A percentile compares a stretch with the other conserved stretches of the same genome.
These are phyloP conservation scores for Pseudonaja textilis DNA, from an alignment of 2,113 vertebrate species.

Conservation along the genomic window DNA sequence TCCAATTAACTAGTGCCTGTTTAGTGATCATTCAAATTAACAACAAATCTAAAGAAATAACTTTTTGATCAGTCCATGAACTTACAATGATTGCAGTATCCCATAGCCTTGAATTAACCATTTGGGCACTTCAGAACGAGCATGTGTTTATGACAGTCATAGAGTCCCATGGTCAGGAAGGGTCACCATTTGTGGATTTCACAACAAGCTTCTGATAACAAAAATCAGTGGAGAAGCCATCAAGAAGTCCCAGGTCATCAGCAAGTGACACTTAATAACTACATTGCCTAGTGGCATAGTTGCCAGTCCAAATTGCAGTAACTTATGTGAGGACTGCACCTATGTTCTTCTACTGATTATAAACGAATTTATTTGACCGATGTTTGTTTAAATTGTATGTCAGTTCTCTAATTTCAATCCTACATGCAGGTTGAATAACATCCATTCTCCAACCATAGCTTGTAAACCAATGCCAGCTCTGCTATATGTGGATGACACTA, in stretches of 20 bases:
- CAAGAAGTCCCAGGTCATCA: neutral
- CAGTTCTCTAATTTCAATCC: neutral
- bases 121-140: neutral
- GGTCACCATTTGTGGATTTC: neutral
- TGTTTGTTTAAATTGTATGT: neutral
- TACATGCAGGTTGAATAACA: neutral
- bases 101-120: neutral
- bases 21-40: neutral
- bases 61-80: neutral
- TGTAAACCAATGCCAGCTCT: neutral
- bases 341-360: neutral
- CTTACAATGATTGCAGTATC: neutral
- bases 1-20: neutral
- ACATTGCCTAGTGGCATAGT: neutral
- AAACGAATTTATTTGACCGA: neutral
- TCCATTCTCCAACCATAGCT: neutral
- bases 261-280: neutral
- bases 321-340: neutral
- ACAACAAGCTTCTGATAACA: neutral
- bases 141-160: neutral
- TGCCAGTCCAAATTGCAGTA: neutral
- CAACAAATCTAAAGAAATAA: neutral
- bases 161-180: neutral
- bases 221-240: neutral
- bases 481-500: neutral